Conservation (phyloP, 1,140 invertebrate species). For the Hyposmocoma kahamanoa region DNA sequence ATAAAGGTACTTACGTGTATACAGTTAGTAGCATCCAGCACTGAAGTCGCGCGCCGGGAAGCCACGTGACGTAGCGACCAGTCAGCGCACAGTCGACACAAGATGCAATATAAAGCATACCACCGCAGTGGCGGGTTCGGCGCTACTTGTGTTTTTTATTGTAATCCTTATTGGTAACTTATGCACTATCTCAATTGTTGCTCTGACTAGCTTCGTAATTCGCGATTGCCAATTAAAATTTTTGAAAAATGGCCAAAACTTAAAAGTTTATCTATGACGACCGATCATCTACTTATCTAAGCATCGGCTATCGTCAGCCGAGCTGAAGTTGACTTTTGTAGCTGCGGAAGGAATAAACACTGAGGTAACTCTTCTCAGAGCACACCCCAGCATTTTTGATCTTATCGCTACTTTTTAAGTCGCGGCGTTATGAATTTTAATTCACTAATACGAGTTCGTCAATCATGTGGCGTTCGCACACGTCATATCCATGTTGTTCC, state of each 20-base stretch:
- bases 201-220: conserved; percentile 52
- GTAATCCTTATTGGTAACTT: conserved; percentile 54
- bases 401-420: conserved; percentile 37
- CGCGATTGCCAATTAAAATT: conserved; percentile 17
- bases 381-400: conserved; percentile 68
- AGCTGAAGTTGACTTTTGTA: conserved; percentile 45
- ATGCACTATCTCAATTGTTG: conserved; percentile 34
- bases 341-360: conserved; percentile 32
- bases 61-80: conserved; percentile 74
- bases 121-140: conserved; percentile 54
- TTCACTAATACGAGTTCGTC: conserved; percentile 24
- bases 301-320: conserved; percentile 65
- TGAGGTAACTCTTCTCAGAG: conserved; percentile 53
- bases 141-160: conserved; percentile 19
- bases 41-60: conserved; percentile 73
- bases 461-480: conserved; percentile 18
- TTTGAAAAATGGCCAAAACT: conserved; percentile 8
- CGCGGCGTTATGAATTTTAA: conserved; percentile 23
- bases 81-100: conserved; percentile 73
- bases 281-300: conserved; percentile 58
- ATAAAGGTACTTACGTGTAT: conserved; percentile 69
- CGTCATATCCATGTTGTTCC: conserved; percentile 55
- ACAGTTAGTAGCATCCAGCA: conserved; percentile 76
- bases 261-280: conserved; percentile 8
- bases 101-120: conserved; percentile 71